Base-by-base conservation (phyloP, 92 coral and sea anemone species). In the Zoanthus solanderi region DNA sequence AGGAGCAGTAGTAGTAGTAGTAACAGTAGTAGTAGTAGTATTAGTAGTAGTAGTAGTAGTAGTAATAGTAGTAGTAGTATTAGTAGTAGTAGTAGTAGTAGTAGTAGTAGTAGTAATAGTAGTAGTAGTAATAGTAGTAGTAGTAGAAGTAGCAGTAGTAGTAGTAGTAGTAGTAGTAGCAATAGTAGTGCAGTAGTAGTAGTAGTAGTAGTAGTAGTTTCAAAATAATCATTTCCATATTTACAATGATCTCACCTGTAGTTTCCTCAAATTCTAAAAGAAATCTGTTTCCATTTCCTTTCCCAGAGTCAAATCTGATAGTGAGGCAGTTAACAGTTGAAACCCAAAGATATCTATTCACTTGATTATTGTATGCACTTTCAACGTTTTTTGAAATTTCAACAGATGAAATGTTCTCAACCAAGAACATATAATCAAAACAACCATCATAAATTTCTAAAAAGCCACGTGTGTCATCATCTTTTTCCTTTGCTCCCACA, bases 391-490 rank as follows among this genome's bases (percentile, higher is more conserved):
- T 23, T 46, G 85, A 81, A 9, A 28, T 81, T 17, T 81, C 76
- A 47, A 65, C 17, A 28, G 88, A 42, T 13, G 96, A 90, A 53
- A 95, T 93, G 84, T 87, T 76, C 75, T 95, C 98, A n/a, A 95
- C 98, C 71, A 95, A 79, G 78, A 95, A 91, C 13, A 69, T 78
- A 34, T 87, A 63, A 0, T 15, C 10, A 5, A 81, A 84, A 82
- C 98, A 95, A 1, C 98, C 98, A 89, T 95, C 91, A 66, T 84
- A 95, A 73, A 95, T 95, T 87, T 93, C 90, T 1, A 95, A 86
- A 56, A 10, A 83, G 17, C 98, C 98, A 76, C 78, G 83, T 10
- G 60, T 68, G 60, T 91, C 88, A 77, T 87, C 94, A 85, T 80
- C 89, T 44, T 89, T 87, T 32, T 84, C 79, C 6, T 82, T 71